Evolutionary conservation across 37 sponge, comb jelly and placozoan genomes (phyloP).

Genomic region (Ianthella basta): DNA sequence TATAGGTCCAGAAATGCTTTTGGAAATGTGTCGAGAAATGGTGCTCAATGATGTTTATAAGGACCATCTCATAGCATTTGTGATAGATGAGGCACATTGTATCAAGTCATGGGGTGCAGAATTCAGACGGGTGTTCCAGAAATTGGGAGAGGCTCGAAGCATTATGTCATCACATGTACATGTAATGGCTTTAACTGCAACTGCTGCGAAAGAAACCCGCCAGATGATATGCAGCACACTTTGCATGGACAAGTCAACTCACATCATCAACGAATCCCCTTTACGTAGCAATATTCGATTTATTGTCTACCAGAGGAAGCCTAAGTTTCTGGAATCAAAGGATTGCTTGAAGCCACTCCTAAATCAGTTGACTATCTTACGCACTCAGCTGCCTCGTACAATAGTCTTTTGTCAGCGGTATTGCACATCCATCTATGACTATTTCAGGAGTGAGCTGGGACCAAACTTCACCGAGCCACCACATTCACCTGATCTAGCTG

Average conservation of each 20-base stretch:
- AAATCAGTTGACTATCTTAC: too few species aligned
- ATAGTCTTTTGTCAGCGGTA: too few species aligned
- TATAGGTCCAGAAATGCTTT: neutral
- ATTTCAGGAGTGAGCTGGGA: too few species aligned
- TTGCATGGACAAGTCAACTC: neutral
- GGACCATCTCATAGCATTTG: neutral
- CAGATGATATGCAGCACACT: neutral
- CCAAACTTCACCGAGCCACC: too few species aligned
- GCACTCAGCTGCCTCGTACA: too few species aligned
- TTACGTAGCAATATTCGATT: too few species aligned
- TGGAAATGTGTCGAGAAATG: neutral
- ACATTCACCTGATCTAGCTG: too few species aligned
- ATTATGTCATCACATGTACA: neutral
- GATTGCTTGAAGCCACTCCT: too few species aligned
- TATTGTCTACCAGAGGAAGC: too few species aligned
- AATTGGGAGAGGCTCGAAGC: neutral
- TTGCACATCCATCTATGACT: too few species aligned
- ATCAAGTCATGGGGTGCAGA: neutral
- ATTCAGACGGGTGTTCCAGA: neutral
- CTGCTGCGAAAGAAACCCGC: neutral
- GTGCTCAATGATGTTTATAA: neutral
- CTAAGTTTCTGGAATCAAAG: too few species aligned
- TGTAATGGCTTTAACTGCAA: neutral
- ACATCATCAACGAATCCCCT: neutral
- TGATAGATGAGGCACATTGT: neutral